phyloP scores from a whole-genome alignment of 2,888 invertebrate genomes.

The Hypomecis punctinalis region DNA sequence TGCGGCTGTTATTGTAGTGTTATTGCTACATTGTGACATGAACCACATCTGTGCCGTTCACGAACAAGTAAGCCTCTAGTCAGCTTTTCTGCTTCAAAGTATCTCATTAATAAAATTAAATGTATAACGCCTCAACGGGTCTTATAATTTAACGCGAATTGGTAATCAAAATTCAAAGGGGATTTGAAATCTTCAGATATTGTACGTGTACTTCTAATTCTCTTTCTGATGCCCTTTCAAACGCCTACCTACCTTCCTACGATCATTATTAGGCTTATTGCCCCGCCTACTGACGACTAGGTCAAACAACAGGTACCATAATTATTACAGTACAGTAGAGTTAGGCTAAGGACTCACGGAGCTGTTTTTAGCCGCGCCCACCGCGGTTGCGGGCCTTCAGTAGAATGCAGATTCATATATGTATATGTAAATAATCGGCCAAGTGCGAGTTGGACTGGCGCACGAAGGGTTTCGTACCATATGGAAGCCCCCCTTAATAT shows the following conservation, averaged over 20 bases:
- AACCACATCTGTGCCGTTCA: background rate
- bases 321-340: too few species aligned
- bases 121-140: background rate
- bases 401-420: too few species aligned
- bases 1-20: constrained; percentile 23
- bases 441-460: too few species aligned
- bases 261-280: too few species aligned
- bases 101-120: background rate
- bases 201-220: background rate
- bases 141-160: background rate
- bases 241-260: background rate
- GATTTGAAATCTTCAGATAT: background rate
- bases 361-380: too few species aligned
- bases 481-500: too few species aligned
- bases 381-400: too few species aligned
- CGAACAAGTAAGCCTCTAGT: background rate
- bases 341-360: too few species aligned
- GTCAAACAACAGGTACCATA: too few species aligned
- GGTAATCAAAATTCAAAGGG: background rate
- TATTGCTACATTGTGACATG: constrained; percentile 12
- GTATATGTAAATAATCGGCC: too few species aligned
- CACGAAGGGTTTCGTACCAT: too few species aligned
- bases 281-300: too few species aligned
- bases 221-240: background rate
- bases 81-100: background rate